Conservation (phyloP, 2,888 invertebrate species). For the Metallyticus violacea region DNA sequence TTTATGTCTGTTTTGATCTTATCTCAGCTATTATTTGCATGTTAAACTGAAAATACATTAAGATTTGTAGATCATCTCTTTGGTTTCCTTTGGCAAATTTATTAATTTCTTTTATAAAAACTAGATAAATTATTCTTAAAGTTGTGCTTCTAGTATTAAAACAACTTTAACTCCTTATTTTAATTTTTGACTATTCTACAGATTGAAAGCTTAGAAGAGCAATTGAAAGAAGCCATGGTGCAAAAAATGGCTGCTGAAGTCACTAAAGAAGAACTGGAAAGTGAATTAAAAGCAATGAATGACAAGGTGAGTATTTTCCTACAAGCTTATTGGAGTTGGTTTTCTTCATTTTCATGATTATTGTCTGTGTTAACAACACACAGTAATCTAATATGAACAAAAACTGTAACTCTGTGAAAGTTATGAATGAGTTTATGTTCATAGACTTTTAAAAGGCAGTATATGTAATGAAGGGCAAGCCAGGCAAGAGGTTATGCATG, state of each 20-base stretch:
- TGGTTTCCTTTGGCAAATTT: too few species aligned
- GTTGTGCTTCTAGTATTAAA: neutral
- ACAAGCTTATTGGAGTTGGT: neutral
- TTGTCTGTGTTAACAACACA: too few species aligned
- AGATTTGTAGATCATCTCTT: neutral
- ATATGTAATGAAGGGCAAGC: too few species aligned
- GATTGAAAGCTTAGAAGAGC: conserved; percentile 77
- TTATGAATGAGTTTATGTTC: too few species aligned
- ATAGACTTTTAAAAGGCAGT: too few species aligned
- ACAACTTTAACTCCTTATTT: neutral
- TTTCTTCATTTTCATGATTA: neutral
- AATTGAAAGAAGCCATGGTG: conserved; percentile 67
- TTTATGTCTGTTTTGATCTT: too few species aligned
- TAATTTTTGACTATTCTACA: conserved; percentile 41
- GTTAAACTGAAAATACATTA: neutral
- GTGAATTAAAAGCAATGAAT: conserved; percentile 69
- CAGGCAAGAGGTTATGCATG: too few species aligned
- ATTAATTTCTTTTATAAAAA: neutral
- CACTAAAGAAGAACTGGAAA: conserved; percentile 63
- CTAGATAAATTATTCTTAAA: neutral
- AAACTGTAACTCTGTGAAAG: too few species aligned
- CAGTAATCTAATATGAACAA: too few species aligned
- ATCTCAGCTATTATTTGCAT: too few species aligned
- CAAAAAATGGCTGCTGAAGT: conserved; percentile 59
- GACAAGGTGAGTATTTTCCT: conserved; percentile 54